Conservation (phyloP, 2,113 vertebrate species). For the Cynopterus brachyotis region DNA sequence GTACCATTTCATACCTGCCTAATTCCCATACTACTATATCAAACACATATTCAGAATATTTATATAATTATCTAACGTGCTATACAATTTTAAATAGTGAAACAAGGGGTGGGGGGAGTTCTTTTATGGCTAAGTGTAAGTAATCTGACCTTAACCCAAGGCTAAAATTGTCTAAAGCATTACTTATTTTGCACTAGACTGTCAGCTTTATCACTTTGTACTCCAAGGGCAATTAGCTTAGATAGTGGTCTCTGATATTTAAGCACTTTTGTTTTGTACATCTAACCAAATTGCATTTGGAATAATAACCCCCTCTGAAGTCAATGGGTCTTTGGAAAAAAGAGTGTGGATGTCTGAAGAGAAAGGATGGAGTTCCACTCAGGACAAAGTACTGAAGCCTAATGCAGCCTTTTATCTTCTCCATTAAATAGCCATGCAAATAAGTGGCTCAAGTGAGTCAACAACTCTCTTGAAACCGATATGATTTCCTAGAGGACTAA, state of each 20-base stretch:
- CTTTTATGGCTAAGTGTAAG: conserved; percentile 41
- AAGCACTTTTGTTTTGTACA: conserved; percentile 60
- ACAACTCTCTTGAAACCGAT: conserved; percentile 47
- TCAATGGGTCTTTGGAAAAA: conserved; percentile 57
- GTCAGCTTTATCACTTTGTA: conserved; percentile 61
- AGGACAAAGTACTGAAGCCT: conserved; percentile 29
- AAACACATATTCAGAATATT: not conserved
- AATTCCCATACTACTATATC: not conserved
- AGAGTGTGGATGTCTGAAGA: conserved; percentile 3
- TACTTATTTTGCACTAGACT: conserved; percentile 64
- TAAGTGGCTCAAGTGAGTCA: conserved; percentile 35
- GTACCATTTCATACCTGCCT: not conserved
- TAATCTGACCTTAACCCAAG: conserved; percentile 52
- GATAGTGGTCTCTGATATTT: conserved; percentile 60
- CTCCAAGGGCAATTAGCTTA: conserved; percentile 73
- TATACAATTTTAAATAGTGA: conserved; percentile 33
- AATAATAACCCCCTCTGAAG: conserved; percentile 61
- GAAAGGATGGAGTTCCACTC: conserved; percentile 3
- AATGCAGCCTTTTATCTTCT: conserved; percentile 64
- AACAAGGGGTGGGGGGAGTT: not conserved
- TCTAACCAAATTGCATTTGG: conserved; percentile 68
- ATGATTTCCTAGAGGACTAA: conserved; percentile 60
- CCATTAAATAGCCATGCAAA: conserved; percentile 63
- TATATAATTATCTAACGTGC: conserved; percentile 22
- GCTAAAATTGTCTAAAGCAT: conserved; percentile 51